phyloP scores from a whole-genome alignment of 2,888 invertebrate genomes.

The Limnephilus auricula region DNA sequence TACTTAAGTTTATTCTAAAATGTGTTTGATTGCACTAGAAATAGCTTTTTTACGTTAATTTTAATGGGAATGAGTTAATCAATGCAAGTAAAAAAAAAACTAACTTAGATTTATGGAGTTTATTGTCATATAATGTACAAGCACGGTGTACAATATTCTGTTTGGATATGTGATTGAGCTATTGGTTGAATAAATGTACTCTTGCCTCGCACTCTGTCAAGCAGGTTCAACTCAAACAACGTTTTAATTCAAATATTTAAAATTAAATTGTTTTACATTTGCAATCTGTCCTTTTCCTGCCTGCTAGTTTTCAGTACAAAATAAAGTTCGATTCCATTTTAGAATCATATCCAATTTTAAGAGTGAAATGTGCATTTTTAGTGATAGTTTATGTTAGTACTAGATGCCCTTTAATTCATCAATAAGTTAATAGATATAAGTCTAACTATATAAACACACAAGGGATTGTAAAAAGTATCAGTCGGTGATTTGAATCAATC shows the following conservation, averaged over 20 bases:
- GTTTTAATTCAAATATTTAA: neutral
- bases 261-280: neutral
- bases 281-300: neutral
- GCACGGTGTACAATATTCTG: neutral
- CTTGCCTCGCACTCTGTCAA: neutral
- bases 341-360: neutral
- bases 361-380: neutral
- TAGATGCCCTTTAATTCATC: neutral
- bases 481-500: neutral
- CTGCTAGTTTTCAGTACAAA: neutral
- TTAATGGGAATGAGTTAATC: neutral
- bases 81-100: neutral
- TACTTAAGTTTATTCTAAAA: neutral
- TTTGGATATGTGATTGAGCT: no score
- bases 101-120: neutral
- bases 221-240: neutral
- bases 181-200: neutral
- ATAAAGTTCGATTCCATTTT: neutral
- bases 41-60: conserved; percentile 41
- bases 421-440: neutral
- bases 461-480: neutral
- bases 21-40: conserved; percentile 22
- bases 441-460: neutral
- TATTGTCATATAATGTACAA: neutral
- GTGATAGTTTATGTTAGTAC: neutral